Evolutionary conservation across 1,140 invertebrate genomes (phyloP), one percentile per base, ranked within the genome.

Genomic region (Cydia amplana): DNA sequence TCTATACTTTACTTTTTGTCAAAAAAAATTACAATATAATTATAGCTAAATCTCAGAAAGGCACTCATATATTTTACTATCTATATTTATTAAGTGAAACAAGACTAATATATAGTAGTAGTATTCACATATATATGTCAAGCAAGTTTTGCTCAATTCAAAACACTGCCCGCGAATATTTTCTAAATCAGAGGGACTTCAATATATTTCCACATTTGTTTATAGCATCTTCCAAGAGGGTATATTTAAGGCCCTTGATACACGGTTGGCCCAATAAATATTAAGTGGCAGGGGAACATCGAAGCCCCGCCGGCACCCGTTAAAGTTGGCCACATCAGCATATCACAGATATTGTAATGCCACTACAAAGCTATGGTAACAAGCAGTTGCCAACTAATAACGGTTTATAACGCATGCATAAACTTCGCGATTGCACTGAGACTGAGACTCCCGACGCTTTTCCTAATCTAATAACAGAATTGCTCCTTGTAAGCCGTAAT

Each of bases 271-370:
- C 65, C 65, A 70, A 70, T 70, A 70, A 70, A 70, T 70, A 70
- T 70, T 43, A 70, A 70, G 65, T 43, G 65, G 65, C 32, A 40
- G 32, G 65, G 65, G 65, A 70, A 40, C 65, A 36, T 12, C 5
- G 32, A 67, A 36, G 28, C 64, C 64, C 65, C 65, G 32, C 32
- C 32, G 65, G 65, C 65, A 40, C 7, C n/a, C 65, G 64, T 67
- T 43, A 73, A 46, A 73, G 72, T 73, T 51, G 12, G 20, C 65
- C n/a, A 20, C 76, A 87, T 88, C 82, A 83, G 75, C 85, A 87
- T 83, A 86, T 85, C 85, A 87, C 23, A 86, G 82, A 85, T 84
- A 84, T 87, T 85, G 82, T 87, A 85, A 87, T 85, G 82, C 83
- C 77, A 82, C 78, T 81, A 87, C 82, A 85, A 84, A 84, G 85